Conservation (phyloP, 2,888 invertebrate genomes). For the Nycteola revayana region DNA sequence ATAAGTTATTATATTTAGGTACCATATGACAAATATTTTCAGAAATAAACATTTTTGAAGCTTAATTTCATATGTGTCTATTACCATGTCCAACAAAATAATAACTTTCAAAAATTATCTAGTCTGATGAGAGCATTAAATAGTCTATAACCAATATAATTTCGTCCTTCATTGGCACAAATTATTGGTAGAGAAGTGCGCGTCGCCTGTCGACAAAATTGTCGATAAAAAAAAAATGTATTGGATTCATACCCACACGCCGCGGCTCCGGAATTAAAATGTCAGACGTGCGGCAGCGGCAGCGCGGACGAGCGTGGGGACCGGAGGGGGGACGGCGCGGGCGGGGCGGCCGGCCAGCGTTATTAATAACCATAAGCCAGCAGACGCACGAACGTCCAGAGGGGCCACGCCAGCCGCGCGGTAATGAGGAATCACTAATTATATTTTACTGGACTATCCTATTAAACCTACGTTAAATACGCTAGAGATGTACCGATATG, state of each 20-base stretch:
- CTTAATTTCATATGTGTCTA: too few species aligned
- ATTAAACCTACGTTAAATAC: constrained; percentile 66
- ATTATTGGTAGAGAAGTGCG: constrained; percentile 49
- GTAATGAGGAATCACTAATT: constrained; percentile 82
- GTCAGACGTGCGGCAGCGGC: constrained; percentile 79
- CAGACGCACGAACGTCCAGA: constrained; percentile 82
- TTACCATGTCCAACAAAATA: too few species aligned
- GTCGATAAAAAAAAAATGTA: constrained; percentile 65
- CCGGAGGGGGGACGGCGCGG: constrained; percentile 48
- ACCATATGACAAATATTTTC: too few species aligned
- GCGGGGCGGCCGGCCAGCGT: constrained; percentile 60
- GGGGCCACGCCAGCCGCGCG: constrained; percentile 74
- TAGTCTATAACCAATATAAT: constrained; percentile 16
- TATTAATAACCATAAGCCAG: constrained; percentile 82
- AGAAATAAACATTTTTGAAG: too few species aligned
- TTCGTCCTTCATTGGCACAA: constrained; percentile 14
- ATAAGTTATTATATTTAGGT: too few species aligned
- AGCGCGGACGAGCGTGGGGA: constrained; percentile 64
- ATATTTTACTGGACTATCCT: constrained; percentile 79
- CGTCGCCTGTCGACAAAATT: constrained; percentile 60
- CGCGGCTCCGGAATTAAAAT: constrained; percentile 78
- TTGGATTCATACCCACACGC: constrained; percentile 50
- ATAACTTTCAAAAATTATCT: too few species aligned
- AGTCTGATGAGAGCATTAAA: too few species aligned
- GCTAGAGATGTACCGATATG: constrained; percentile 32